phyloP scores from a whole-genome alignment of 1,140 invertebrate species.

The Oryctes rhinoceros region DNA sequence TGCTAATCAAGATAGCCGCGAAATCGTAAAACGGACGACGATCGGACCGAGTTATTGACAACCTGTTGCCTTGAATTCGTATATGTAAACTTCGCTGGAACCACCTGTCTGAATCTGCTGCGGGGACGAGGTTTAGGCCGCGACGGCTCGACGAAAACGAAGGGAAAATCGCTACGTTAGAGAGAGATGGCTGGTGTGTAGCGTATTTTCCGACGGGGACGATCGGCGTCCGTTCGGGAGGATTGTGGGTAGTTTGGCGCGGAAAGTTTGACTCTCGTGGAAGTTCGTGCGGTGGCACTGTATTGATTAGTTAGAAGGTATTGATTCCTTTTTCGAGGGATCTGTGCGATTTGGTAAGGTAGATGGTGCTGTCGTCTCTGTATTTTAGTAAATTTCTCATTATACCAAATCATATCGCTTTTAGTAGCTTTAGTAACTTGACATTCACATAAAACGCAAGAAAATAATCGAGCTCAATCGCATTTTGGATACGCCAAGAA shows the following conservation, averaged over 20 bases:
- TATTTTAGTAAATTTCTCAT: too few species aligned
- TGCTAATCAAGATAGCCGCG: not conserved
- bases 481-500: too few species aligned
- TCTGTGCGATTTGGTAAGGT: not conserved
- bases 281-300: not conserved
- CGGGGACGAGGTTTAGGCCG: not conserved
- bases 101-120: conserved; percentile 26
- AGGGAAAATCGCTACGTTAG: not conserved
- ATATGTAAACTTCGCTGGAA: not conserved
- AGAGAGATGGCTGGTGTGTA: not conserved
- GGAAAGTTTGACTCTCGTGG: not conserved
- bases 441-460: too few species aligned
- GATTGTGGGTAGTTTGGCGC: not conserved
- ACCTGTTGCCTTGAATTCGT: not conserved
- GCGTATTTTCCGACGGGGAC: not conserved
- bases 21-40: not conserved
- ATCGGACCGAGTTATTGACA: not conserved
- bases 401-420: too few species aligned
- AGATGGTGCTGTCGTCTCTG: too few species aligned
- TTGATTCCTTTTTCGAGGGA: not conserved
- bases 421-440: too few species aligned
- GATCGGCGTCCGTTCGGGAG: not conserved
- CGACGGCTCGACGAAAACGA: not conserved
- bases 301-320: not conserved
- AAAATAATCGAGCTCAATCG: too few species aligned